Evolutionary conservation across 2,113 vertebrate species (phyloP), one percentile per base, ranked within the genome.

Genomic region (Pongo pygmaeus): DNA sequence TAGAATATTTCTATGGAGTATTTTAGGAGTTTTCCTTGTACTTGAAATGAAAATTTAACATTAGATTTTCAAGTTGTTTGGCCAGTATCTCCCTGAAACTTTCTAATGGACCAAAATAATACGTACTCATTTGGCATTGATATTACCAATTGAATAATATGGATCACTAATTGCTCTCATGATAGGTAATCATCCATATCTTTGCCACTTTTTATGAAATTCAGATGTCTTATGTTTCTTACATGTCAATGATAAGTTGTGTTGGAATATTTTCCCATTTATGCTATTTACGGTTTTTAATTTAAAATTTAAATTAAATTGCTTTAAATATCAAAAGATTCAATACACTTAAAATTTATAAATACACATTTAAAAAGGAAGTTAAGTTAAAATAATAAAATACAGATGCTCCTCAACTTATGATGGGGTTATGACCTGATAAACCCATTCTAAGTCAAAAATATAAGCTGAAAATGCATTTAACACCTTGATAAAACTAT

Each of bases 1-100:
- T 75, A 81, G 43, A 93, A 89, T 93, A 94, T 89, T 77, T 96
- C 70, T 84, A 74, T 83, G 43, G 48, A 86, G 1, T 7, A 93
- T 70, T 92, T 96, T 61, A 88, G 22, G 27, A 92, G 23, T 59
- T 84, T 96, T 84, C 8, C 13, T 93, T 93, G 20, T 50, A 74
- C 20, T 91, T 88, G n/a, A 92, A 81, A 90, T 84, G 13, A 75
- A 86, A 61, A 91, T 27, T 57, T 79, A 50, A 59, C 16, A 38
- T 75, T 89, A 74, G 17, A 38, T 48, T 86, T 84, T 12, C 9
- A 89, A 83, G 55, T 40, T 69, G 13, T 87, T 97, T 94, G 30
- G 13, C 12, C 48, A 89, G 3, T 80, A 89, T 67, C 2, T 85
- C 57, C 92, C 25, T 84, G 46, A 93, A 96, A 79, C 7, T 40